Percentiles rank a stretch among this genome's conserved stretches.
Evolutionary conservation across 2,888 invertebrate species (phyloP).

Genomic region (Melieria crassipennis): DNA sequence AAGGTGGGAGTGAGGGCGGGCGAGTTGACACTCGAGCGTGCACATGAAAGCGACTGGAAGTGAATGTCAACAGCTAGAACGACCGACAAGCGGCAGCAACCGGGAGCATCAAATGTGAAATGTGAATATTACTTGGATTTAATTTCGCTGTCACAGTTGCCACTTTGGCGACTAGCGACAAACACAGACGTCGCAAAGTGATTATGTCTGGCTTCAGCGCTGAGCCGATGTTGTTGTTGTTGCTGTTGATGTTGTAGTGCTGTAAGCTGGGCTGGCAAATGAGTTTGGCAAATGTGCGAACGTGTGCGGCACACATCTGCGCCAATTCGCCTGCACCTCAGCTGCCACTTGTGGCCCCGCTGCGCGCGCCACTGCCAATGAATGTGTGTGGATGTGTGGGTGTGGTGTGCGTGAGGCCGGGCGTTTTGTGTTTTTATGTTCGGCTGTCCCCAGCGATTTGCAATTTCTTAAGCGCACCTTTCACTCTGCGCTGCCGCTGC

Average conservation of each 20-base stretch:
- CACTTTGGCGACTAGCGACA: constrained; percentile 9
- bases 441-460: constrained; percentile 30
- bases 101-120: constrained; percentile 22
- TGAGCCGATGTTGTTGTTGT: not conserved
- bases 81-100: not conserved
- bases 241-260: not conserved
- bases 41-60: too few species aligned
- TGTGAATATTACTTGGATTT: constrained; percentile 29
- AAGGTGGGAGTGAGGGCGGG: not conserved
- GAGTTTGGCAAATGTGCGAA: not conserved
- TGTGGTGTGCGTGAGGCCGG: not conserved
- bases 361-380: constrained; percentile 12
- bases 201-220: not conserved
- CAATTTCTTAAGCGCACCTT: constrained; percentile 8
- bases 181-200: not conserved
- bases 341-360: constrained; percentile 19
- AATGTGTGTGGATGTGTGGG: not conserved
- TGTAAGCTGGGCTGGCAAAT: not conserved
- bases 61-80: not conserved
- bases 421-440: constrained; percentile 15
- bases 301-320: constrained; percentile 10
- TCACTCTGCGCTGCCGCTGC: constrained; percentile 7
- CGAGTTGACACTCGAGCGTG: not conserved
- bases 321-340: constrained; percentile 18
- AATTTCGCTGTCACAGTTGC: constrained; percentile 27